A percentile compares a stretch with the other conserved stretches of the same genome.
Conservation (phyloP, 2,113 vertebrate species). For the Cephalopholis sonnerati region DNA sequence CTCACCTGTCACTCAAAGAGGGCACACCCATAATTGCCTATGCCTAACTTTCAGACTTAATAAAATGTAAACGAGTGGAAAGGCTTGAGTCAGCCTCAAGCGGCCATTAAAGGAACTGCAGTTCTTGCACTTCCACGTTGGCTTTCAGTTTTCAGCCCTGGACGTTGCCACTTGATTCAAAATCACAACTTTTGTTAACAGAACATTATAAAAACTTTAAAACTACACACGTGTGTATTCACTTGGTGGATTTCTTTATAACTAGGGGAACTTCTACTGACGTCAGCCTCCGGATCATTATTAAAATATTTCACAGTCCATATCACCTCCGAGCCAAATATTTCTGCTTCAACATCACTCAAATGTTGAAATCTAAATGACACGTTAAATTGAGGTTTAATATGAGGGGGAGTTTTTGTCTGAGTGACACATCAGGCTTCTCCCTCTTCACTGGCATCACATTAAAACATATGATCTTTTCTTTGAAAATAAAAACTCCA, state of each 20-base stretch:
- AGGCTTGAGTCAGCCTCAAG: too few relatives aligned
- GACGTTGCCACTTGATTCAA: too few relatives aligned
- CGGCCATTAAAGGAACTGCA: too few relatives aligned
- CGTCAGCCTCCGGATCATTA: background rate
- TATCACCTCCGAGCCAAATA: background rate
- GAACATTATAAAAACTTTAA: background rate
- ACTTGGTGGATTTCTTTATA: background rate
- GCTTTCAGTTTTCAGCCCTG: too few relatives aligned
- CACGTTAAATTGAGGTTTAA: background rate
- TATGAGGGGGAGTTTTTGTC: background rate
- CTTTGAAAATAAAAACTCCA: conserved; percentile 3
- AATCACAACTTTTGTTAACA: background rate
- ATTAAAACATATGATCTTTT: conserved; percentile 1
- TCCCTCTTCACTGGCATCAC: background rate
- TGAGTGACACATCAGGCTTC: conserved; percentile 10
- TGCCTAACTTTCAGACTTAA: too few relatives aligned
- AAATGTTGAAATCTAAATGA: background rate
- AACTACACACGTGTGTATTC: background rate
- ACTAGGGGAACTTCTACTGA: background rate
- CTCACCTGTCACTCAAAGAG: too few relatives aligned
- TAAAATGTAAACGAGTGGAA: too few relatives aligned
- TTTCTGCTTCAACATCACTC: background rate
- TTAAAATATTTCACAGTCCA: background rate
- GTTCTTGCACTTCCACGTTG: too few relatives aligned
- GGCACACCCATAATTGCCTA: too few relatives aligned